Evolutionary conservation across 2,888 invertebrate species (phyloP).

Genomic region (Amphimallon solstitiale): DNA sequence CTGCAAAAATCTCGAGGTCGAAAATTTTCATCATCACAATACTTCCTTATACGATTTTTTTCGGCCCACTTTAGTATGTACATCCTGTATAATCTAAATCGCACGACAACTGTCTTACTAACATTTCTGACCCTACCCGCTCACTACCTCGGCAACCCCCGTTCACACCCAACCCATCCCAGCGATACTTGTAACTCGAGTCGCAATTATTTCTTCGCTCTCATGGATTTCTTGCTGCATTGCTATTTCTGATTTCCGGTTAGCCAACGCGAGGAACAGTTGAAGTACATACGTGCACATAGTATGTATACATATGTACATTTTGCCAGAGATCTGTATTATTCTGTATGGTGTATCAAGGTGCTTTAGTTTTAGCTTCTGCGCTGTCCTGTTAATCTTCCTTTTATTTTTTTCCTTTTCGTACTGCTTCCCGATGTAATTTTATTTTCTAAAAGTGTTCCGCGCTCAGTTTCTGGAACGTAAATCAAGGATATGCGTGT

Average conservation of each 20-base stretch:
- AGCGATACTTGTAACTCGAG: constrained; percentile 3
- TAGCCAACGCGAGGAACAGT: constrained; percentile 25
- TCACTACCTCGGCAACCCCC: constrained; percentile 13
- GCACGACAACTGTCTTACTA: not conserved
- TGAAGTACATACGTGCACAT: not conserved
- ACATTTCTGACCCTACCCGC: not conserved
- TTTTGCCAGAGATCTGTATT: not conserved
- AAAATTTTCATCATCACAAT: no score
- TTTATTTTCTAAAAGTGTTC: not conserved
- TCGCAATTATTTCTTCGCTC: constrained; percentile 40
- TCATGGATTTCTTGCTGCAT: constrained; percentile 38
- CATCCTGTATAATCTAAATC: constrained; percentile 27
- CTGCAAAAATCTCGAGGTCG: no score
- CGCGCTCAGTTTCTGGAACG: not conserved
- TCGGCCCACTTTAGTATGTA: constrained; percentile 49
- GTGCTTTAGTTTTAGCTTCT: constrained; percentile 9
- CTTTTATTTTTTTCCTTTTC: not conserved
- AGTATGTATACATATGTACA: not conserved
- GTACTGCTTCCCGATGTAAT: not conserved
- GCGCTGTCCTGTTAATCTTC: not conserved
- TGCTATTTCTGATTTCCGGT: constrained; percentile 47
- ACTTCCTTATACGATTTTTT: no score
- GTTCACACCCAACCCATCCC: constrained; percentile 7
- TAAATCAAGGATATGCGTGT: not conserved
- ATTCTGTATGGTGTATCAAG: not conserved